A percentile compares a stretch with the other conserved stretches of the same genome.
phyloP scores from a whole-genome alignment of 1,140 invertebrate species.

The Anastatus disparis region DNA sequence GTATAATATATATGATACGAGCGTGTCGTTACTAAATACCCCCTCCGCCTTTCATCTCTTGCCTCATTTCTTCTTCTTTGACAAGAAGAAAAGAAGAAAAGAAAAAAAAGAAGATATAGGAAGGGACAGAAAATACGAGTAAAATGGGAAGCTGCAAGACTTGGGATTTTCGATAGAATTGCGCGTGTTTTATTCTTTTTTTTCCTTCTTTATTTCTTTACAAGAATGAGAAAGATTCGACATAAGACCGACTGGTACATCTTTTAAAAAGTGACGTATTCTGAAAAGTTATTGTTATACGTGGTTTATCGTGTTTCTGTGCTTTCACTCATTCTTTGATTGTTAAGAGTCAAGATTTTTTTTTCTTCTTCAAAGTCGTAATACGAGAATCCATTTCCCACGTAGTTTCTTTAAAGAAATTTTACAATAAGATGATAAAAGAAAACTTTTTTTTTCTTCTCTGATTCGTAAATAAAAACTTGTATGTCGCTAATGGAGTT shows the following conservation, averaged over 20 bases:
- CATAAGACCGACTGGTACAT: neutral
- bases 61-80: slow-evolving; percentile 26
- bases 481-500: too few species aligned
- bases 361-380: neutral
- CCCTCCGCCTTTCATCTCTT: slow-evolving; percentile 17
- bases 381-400: neutral
- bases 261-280: neutral
- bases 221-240: slow-evolving; percentile 6
- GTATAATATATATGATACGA: neutral
- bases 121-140: neutral
- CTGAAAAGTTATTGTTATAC: neutral
- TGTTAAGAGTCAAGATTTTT: slow-evolving; percentile 8
- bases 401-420: neutral
- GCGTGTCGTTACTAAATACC: slow-evolving; percentile 22
- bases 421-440: neutral
- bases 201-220: too few species aligned
- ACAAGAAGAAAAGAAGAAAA: neutral
- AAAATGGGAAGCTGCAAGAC: slow-evolving; percentile 30
- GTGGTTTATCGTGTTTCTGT: slow-evolving; percentile 23
- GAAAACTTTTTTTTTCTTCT: too few species aligned
- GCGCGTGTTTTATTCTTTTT: too few species aligned
- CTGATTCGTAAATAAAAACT: too few species aligned
- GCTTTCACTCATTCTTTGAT: too few species aligned
- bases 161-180: slow-evolving; percentile 38
- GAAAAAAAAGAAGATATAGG: neutral